Evolutionary conservation across 2,797 vertebrate species (phyloP).

Genomic region (Leptoclinus maculatus): DNA sequence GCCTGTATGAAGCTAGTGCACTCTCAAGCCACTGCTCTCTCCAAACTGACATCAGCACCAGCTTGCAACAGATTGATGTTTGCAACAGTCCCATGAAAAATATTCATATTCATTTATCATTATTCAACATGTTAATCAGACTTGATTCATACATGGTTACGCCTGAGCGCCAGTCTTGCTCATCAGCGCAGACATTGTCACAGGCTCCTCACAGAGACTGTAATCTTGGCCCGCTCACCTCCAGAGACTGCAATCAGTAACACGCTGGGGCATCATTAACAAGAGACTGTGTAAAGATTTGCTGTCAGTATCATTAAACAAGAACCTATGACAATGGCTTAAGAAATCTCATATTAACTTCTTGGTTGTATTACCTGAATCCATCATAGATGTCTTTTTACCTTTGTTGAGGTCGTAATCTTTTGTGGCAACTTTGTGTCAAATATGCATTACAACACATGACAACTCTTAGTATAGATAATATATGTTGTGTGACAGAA

Average conservation of each 20-base stretch:
- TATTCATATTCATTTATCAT: conserved; percentile 58
- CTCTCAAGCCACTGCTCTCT: conserved; percentile 1
- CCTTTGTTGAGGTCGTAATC: not conserved
- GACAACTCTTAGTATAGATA: not conserved
- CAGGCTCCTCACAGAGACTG: conserved; percentile 71
- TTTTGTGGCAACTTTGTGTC: not conserved
- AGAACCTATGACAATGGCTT: conserved; percentile 38
- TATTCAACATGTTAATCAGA: conserved; percentile 75
- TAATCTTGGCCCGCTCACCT: conserved; percentile 70
- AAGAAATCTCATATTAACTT: conserved; percentile 37
- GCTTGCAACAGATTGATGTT: conserved; percentile 25
- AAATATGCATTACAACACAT: not conserved
- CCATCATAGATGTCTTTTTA: not conserved
- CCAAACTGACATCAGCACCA: conserved; percentile 12
- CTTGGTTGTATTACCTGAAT: conserved; percentile 12
- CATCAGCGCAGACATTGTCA: conserved; percentile 67
- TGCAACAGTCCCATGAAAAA: conserved; percentile 35
- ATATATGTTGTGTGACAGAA: not conserved
- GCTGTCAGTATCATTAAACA: conserved; percentile 36
- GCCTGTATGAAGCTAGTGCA: not conserved
- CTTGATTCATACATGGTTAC: conserved; percentile 61
- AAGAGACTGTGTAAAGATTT: conserved; percentile 59
- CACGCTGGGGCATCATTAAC: conserved; percentile 76
- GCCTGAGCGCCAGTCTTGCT: conserved; percentile 55
- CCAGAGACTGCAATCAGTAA: conserved; percentile 77